Evolutionary conservation across 2,797 vertebrate species (phyloP).

Genomic region (Apogon talboti): DNA sequence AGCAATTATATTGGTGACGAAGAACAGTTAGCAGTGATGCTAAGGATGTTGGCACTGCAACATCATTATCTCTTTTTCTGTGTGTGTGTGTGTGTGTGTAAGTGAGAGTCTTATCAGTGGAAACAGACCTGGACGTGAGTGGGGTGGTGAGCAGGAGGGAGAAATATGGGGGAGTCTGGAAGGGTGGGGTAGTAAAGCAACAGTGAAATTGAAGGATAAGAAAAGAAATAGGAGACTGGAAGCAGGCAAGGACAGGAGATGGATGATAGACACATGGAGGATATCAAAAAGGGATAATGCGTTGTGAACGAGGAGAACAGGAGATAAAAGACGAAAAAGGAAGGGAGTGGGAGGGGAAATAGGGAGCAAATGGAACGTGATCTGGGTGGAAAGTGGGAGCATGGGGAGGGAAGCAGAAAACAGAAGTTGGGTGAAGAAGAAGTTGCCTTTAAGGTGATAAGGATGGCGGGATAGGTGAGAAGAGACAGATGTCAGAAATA

Average conservation of each 20-base stretch:
- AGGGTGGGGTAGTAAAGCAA: slow-evolving; percentile 36
- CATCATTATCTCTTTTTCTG: slow-evolving; percentile 49
- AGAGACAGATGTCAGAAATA: slow-evolving; percentile 36
- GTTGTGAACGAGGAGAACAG: slow-evolving; percentile 28
- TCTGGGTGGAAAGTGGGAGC: slow-evolving; percentile 39
- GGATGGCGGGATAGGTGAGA: slow-evolving; percentile 20
- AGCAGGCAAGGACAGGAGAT: slow-evolving; percentile 39
- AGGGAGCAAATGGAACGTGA: slow-evolving; percentile 48
- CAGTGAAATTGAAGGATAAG: slow-evolving; percentile 65
- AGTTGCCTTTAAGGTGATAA: slow-evolving; percentile 39
- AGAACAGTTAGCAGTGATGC: slow-evolving; percentile 64
- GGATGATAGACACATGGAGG: slow-evolving; percentile 50
- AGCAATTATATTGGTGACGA: slow-evolving; percentile 41
- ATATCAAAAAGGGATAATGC: slow-evolving; percentile 57
- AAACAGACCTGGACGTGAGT: slow-evolving; percentile 80
- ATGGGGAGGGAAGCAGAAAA: slow-evolving; percentile 6
- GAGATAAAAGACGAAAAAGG: slow-evolving; percentile 51
- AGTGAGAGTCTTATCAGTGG: slow-evolving; percentile 76
- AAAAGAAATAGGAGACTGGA: slow-evolving; percentile 55
- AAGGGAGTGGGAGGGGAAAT: slow-evolving; percentile 22
- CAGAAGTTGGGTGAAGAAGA: slow-evolving; percentile 27
- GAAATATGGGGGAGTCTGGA: not conserved
- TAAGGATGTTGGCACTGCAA: slow-evolving; percentile 61
- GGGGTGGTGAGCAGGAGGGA: slow-evolving; percentile 65
- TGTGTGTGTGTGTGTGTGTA: slow-evolving; percentile 20